Evolutionary conservation across 2,888 invertebrate species (phyloP).

Genomic region (Hartigia nigra): DNA sequence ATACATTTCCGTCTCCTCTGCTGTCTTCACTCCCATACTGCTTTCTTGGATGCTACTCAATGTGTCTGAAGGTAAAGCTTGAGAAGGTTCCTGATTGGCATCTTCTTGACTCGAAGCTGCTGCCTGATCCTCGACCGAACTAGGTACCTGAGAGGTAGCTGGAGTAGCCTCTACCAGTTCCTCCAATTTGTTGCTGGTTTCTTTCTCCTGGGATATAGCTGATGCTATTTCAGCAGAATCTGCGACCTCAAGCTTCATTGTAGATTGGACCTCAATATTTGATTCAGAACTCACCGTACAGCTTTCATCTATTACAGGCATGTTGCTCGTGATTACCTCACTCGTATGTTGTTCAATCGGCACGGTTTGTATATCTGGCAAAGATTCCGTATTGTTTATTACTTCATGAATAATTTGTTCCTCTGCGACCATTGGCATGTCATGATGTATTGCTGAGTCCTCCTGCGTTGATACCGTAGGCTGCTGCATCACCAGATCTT

Average conservation of each 20-base stretch:
- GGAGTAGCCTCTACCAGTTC: slow-evolving; percentile 14
- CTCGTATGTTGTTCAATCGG: slow-evolving; percentile 25
- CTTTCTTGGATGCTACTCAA: slow-evolving; percentile 24
- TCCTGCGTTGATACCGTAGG: slow-evolving; percentile 9
- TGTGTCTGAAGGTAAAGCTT: slow-evolving; percentile 28
- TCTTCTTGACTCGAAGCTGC: slow-evolving; percentile 34
- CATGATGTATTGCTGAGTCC: slow-evolving; percentile 9
- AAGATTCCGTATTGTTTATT: not conserved
- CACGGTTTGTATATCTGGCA: slow-evolving; percentile 13
- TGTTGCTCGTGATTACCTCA: slow-evolving; percentile 26
- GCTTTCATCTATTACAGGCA: slow-evolving; percentile 39
- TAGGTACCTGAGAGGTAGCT: slow-evolving; percentile 5
- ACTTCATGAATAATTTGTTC: slow-evolving; percentile 12
- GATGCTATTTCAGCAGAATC: slow-evolving; percentile 32
- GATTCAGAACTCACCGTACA: slow-evolving; percentile 40
- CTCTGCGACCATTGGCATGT: slow-evolving; percentile 7
- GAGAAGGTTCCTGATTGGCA: slow-evolving; percentile 12
- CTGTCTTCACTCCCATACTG: slow-evolving; percentile 40
- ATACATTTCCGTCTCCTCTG: slow-evolving; percentile 33
- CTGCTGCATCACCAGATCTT: slow-evolving; percentile 30
- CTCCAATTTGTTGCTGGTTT: slow-evolving; percentile 15
- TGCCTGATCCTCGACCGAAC: slow-evolving; percentile 27
- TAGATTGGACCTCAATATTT: slow-evolving; percentile 34
- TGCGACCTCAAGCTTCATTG: slow-evolving; percentile 37
- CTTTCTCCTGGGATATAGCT: slow-evolving; percentile 26